phyloP scores from a whole-genome alignment of 2,113 vertebrate species.

The Heterocephalus glaber region DNA sequence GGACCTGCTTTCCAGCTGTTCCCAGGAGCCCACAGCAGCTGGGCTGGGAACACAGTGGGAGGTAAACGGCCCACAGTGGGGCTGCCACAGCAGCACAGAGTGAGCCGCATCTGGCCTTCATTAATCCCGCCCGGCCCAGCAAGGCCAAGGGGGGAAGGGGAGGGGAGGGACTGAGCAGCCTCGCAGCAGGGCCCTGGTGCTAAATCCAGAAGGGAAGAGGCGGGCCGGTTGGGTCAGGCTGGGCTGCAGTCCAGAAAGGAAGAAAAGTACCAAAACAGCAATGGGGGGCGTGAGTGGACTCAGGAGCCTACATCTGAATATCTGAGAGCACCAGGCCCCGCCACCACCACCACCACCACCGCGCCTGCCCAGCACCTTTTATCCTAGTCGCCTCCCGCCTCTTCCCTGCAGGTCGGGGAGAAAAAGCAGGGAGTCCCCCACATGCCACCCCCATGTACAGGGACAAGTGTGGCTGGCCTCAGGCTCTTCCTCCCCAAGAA shows the following conservation, averaged over 20 bases:
- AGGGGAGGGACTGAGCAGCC: neutral
- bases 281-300: neutral
- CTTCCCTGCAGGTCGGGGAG: neutral
- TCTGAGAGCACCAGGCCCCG: neutral
- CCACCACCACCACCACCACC: neutral
- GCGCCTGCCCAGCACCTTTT: neutral
- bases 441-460: neutral
- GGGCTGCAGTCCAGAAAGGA: constrained; percentile 51
- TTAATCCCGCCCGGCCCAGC: constrained; percentile 54
- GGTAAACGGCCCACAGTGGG: constrained; percentile 40
- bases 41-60: constrained; percentile 54
- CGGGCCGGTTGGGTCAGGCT: neutral
- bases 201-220: constrained; percentile 60
- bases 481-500: neutral
- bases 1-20: constrained; percentile 72
- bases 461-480: neutral
- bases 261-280: constrained; percentile 47
- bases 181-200: neutral
- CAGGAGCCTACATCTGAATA: constrained; percentile 56
- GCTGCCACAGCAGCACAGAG: neutral
- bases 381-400: neutral
- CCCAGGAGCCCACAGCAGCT: constrained; percentile 34
- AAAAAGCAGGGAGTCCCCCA: neutral
- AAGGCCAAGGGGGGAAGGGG: neutral
- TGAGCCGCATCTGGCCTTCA: constrained; percentile 70